Evolutionary conservation across 2,797 vertebrate species (phyloP), one percentile per base, ranked within the genome.

Genomic region (Schizopygopsis malacanthus): DNA sequence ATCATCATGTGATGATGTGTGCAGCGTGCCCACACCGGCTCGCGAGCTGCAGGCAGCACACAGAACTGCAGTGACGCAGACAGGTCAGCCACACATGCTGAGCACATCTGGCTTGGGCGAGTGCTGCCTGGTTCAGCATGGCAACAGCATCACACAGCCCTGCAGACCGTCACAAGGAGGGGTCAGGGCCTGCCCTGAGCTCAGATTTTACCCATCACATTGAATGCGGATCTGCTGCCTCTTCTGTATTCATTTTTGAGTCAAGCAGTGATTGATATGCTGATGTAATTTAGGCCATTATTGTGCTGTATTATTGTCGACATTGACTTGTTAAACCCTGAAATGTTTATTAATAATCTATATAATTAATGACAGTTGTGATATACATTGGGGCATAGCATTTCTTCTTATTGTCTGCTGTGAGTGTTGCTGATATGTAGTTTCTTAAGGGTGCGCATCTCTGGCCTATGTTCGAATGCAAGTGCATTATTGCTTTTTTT

Each of bases 51-150:
- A n/a, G n/a, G n/a, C n/a, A n/a, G n/a, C n/a, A n/a, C n/a, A n/a
- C n/a, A n/a, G n/a, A n/a, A n/a, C n/a, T n/a, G n/a, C n/a, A n/a
- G n/a, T n/a, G n/a, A n/a, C n/a, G n/a, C n/a, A n/a, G n/a, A n/a
- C n/a, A n/a, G n/a, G n/a, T n/a, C n/a, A n/a, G n/a, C n/a, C n/a
- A n/a, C 86, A 85, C 86, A 81, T 87, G 84, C 86, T 86, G 86
- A 81, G 86, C 89, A 90, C 89, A 90, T 90, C 88, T 90, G 89
- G 89, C 87, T 87, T 81, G 88, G 81, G 81, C 52, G 86, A 82
- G 87, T 83, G 76, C 86, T 90, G 87, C 89, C 86, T 86, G 86
- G 75, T 85, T 90, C 84, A 90, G 89, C 89, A 90, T 90, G 89
- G 89, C 89, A 90, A 90, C 89, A 90, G 89, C 86, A 90, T 90